Evolutionary conservation across 92 coral and sea anemone species (phyloP).

Genomic region (Bergia sp.): DNA sequence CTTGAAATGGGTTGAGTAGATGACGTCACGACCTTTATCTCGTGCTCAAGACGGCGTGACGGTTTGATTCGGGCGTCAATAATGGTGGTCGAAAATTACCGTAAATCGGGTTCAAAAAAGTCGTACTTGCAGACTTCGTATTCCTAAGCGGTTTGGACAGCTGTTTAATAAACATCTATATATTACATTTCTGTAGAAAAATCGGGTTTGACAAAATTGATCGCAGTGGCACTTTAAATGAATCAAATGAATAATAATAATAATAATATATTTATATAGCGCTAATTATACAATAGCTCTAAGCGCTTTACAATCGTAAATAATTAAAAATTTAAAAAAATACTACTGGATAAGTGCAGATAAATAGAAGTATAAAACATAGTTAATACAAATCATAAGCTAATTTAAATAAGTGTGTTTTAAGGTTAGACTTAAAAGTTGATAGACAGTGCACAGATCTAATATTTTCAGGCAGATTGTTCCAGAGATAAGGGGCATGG

Average conservation of each 20-base stretch:
- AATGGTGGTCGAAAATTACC: too few species aligned
- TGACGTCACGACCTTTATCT: slow-evolving; percentile 13
- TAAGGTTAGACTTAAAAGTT: slow-evolving; percentile 2
- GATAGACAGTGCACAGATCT: background rate
- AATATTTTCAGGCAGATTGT: background rate
- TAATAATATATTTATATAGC: too few species aligned
- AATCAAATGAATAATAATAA: too few species aligned
- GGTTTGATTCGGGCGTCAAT: background rate
- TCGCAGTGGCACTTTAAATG: too few species aligned
- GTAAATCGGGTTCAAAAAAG: too few species aligned
- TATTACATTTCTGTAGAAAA: too few species aligned
- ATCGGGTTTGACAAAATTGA: too few species aligned
- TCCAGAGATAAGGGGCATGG: slow-evolving; percentile 12
- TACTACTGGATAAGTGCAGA: slow-evolving; percentile 5
- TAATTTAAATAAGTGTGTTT: background rate
- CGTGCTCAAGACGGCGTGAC: background rate
- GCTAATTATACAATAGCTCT: too few species aligned
- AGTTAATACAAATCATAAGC: slow-evolving; percentile 1
- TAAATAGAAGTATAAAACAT: slow-evolving; percentile 1
- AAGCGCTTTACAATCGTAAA: background rate
- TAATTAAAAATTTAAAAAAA: too few species aligned
- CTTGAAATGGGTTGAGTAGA: slow-evolving; percentile 23
- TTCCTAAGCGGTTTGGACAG: too few species aligned
- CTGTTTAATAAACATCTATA: too few species aligned
- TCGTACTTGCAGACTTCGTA: too few species aligned